Base-by-base conservation (phyloP, 2,113 vertebrate genomes). In the Bostrychus sinensis region DNA sequence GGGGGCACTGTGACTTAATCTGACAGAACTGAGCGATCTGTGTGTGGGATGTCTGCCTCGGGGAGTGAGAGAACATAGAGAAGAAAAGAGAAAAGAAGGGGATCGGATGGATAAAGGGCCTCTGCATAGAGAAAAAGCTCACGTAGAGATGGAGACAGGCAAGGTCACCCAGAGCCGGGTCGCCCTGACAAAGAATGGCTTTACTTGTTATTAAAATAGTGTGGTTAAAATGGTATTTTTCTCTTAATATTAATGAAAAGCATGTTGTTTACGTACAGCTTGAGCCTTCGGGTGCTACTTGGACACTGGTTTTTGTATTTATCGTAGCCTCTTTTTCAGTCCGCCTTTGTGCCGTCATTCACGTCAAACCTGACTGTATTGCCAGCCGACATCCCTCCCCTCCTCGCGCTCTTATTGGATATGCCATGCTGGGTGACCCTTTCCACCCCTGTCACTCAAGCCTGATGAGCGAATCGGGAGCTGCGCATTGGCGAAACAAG, bases 81-180 rank as follows among this genome's bases (percentile, higher is more conserved):
- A 62, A 70, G 14, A 69, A 75, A 9, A 46, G 48, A 62, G 56
- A 50, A 81, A 83, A 81, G 70, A 75, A 69, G 81, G 70, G 83
- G 75, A 90, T 86, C 67, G 73, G 82, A 68, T 86, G 85, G 78
- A 84, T 88, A 85, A 85, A 86, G 86, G 74, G 82, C 79, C 83
- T 83, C 85, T 63, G 82, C 86, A 56, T 78, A 78, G 56, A 81
- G 62, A 77, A 84, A 85, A 88, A 82, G 72, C 77, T 80, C 86
- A 86, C 60, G 78, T 85, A 82, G 85, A 80, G 84, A 66, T 62
- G 22, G 77, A 84, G 87, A 89, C 86, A 86, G 91, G 87, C 89
- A 91, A 89, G 91, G 90, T 93, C 91, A 91, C 60, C 69, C 77
- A 72, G 85, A 85, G 79, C 89, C 85, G 83, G 86, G 86, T 90